Evolutionary conservation across 2,113 vertebrate genomes (phyloP).

Genomic region (Entomyzon cyanotis): DNA sequence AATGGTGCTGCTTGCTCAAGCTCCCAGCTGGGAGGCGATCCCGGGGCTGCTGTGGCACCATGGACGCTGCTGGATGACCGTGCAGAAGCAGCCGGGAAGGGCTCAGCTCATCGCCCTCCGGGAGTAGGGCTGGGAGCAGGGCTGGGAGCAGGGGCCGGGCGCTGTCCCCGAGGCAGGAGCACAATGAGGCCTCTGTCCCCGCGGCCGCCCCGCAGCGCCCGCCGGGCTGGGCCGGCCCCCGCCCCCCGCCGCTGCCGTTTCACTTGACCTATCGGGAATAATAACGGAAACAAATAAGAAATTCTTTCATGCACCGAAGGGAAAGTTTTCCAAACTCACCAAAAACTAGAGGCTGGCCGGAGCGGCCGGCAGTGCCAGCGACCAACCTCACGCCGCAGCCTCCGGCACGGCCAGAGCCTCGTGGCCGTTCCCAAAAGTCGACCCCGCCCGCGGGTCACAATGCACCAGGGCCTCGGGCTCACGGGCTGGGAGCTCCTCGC

Average conservation of each 20-base stretch:
- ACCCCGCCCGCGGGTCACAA: not conserved
- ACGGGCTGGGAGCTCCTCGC: not conserved
- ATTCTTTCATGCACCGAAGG: not conserved
- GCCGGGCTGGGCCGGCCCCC: not conserved
- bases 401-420: not conserved
- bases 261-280: slow-evolving; percentile 70
- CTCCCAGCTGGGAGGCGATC: not conserved
- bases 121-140: not conserved
- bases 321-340: slow-evolving; percentile 31
- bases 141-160: not conserved
- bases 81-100: not conserved
- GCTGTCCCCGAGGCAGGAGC: slow-evolving; percentile 24
- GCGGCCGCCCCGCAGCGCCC: not conserved
- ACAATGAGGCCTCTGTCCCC: slow-evolving; percentile 63
- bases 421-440: not conserved
- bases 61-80: not conserved
- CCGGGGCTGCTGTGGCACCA: not conserved
- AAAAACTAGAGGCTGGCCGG: not conserved
- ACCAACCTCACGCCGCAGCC: not conserved
- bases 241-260: slow-evolving; percentile 16
- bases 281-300: slow-evolving; percentile 42
- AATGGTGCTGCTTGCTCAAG: not conserved
- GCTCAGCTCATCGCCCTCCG: not conserved
- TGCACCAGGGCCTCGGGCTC: rapidly evolving
- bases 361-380: not conserved